These are phyloP conservation scores for Ophthalmolycus amberensis DNA, from an alignment of 2,113 vertebrate genomes.

Conservation along the genomic window DNA sequence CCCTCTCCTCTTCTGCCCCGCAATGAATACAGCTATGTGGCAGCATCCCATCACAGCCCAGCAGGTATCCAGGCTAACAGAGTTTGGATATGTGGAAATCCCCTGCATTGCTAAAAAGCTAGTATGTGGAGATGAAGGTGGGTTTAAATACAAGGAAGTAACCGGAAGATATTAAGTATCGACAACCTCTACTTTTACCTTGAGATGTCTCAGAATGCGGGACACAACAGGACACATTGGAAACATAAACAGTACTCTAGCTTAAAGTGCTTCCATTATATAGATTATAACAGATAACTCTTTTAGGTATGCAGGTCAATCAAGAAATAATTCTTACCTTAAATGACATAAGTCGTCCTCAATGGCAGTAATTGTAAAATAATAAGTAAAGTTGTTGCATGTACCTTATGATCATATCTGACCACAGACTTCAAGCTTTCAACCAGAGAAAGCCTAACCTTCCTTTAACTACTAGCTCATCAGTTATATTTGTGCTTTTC, in stretches of 20 bases:
- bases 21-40: conserved; percentile 99
- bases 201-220: neutral
- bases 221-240: neutral
- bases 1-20: conserved; percentile 95
- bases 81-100: conserved; percentile 92
- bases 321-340: neutral
- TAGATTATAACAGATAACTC: neutral
- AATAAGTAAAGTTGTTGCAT: neutral
- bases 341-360: neutral
- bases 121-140: conserved; percentile 96
- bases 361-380: neutral
- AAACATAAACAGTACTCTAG: neutral
- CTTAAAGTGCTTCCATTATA: too few relatives aligned
- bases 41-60: conserved; percentile 91
- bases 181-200: neutral
- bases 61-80: conserved; percentile 88
- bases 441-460: neutral
- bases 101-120: conserved; percentile 93
- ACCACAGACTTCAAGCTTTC: neutral
- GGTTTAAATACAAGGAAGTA: conserved; percentile 11
- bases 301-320: neutral
- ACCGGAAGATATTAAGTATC: neutral
- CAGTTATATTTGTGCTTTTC: neutral
- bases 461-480: neutral
- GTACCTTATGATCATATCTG: neutral